Evolutionary conservation across 2,888 invertebrate species (phyloP), one percentile per base, ranked within the genome.

Genomic region (Aethes cnicana): DNA sequence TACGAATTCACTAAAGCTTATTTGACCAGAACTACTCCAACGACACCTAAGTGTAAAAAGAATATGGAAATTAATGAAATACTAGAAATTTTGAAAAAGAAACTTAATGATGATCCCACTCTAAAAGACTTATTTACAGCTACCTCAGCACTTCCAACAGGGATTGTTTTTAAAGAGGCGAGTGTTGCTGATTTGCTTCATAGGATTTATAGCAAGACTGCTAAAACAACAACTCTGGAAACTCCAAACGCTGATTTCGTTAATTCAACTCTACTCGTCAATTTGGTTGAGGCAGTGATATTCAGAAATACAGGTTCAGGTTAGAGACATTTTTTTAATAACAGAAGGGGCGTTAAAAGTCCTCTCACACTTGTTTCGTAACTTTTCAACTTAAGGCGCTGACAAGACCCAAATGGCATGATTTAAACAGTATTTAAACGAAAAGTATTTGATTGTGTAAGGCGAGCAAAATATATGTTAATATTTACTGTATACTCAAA

Each of bases 241-340:
- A 39, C 66, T 21, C 66, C 76, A 2, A 64, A 74, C 18, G 71
- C 56, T 53, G 81, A 85, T 49, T 65, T 68, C 41, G 62, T 86
- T 0, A 88, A 89, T 66, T 87, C 88, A 25, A 87, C 88, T 7
- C 64, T 87, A 44, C 73, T 89, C 17, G 84, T 78, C 3, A 81
- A 89, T 72, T 78, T 89, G 53, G 81, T 89, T 6, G 86, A 88
- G 69, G 85, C 87, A 26, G 81, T 89, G 6, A 88, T 89, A 60
- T 88, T 88, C 63, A 74, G 82, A 66, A 81, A 71, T 54, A 72
- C 72, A 47, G 83, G 88, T 86, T 72, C 18, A 1, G 12, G 7
- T 4, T 9, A 6, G 5, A n/a, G n/a, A n/a, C n/a, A n/a, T n/a
- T n/a, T n/a, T n/a, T n/a, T n/a, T n/a, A n/a, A n/a, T n/a, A n/a